Percentiles rank a stretch among this genome's conserved stretches.
phyloP scores from a whole-genome alignment of 2,888 invertebrate genomes.

The Drosophila koepferae region DNA sequence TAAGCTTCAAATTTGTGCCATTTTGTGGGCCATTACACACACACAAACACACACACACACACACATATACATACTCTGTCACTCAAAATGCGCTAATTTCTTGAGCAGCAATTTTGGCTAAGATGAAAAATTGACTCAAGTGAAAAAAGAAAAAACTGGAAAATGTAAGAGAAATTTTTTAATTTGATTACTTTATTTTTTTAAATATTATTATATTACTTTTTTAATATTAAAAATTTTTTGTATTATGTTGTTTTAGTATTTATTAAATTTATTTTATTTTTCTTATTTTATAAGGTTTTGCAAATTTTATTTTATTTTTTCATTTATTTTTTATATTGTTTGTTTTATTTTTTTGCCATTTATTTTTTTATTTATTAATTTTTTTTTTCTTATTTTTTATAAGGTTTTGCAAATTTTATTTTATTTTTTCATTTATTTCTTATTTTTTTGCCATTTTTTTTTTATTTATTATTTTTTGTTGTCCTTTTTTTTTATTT shows the following conservation, averaged over 20 bases:
- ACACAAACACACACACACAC: too few species aligned
- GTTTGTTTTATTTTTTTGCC: too few species aligned
- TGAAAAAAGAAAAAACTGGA: background rate
- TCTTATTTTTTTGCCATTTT: background rate
- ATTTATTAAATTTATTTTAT: too few species aligned
- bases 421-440: too few species aligned
- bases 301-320: too few species aligned
- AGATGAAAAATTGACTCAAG: background rate
- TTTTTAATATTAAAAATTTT: background rate
- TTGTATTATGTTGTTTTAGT: too few species aligned
- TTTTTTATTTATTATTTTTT: background rate
- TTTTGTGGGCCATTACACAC: conserved; percentile 10
- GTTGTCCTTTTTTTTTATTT: too few species aligned
- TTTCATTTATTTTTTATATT: too few species aligned
- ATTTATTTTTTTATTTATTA: too few species aligned
- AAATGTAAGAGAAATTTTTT: conserved; percentile 45
- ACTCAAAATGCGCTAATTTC: conserved; percentile 51
- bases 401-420: too few species aligned
- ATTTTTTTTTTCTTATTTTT: too few species aligned
- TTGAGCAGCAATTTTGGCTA: conserved; percentile 49
- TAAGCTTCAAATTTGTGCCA: conserved; percentile 33
- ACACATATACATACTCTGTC: background rate
- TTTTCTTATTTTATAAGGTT: too few species aligned
- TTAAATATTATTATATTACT: background rate
- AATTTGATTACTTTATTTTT: background rate